These are phyloP conservation scores for Lasioglossum calceatum DNA, from an alignment of 2,888 invertebrate species.

Conservation along the genomic window DNA sequence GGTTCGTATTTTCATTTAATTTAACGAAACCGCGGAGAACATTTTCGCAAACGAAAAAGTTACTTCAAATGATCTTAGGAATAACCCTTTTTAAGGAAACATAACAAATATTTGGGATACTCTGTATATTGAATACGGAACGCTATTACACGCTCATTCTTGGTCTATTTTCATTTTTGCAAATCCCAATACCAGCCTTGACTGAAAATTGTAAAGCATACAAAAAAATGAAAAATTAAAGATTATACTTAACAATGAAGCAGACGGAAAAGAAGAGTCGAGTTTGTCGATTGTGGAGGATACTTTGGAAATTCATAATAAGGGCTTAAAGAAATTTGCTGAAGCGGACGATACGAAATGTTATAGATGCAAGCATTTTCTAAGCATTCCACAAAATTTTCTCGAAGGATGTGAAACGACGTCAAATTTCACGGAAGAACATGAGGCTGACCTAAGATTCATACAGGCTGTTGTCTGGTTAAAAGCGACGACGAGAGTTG, in stretches of 20 bases:
- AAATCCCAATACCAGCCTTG: not conserved
- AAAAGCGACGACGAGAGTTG: slow-evolving; percentile 43
- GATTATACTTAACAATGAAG: slow-evolving; percentile 12
- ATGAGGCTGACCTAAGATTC: slow-evolving; percentile 62
- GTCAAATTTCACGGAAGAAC: slow-evolving; percentile 15
- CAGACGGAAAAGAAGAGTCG: not conserved
- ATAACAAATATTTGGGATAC: too few relatives aligned
- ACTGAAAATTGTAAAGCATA: not conserved
- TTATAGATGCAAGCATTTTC: slow-evolving; percentile 45
- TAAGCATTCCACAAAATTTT: slow-evolving; percentile 37
- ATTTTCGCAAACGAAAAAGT: too few relatives aligned
- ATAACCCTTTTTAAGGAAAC: too few relatives aligned
- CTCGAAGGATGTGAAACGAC: not conserved
- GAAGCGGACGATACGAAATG: slow-evolving; percentile 24
- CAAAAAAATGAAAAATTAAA: not conserved
- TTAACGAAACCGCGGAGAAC: too few relatives aligned
- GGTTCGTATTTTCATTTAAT: too few relatives aligned
- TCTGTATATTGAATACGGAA: not conserved
- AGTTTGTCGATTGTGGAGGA: slow-evolving; percentile 25
- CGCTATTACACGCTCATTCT: not conserved
- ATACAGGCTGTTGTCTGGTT: slow-evolving; percentile 67
- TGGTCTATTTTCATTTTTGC: not conserved
- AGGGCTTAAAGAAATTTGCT: not conserved
- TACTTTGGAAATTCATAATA: slow-evolving; percentile 38
- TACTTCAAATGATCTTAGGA: too few relatives aligned